phyloP scores from a whole-genome alignment of 2,797 vertebrate species.

The Pangasius djambal region DNA sequence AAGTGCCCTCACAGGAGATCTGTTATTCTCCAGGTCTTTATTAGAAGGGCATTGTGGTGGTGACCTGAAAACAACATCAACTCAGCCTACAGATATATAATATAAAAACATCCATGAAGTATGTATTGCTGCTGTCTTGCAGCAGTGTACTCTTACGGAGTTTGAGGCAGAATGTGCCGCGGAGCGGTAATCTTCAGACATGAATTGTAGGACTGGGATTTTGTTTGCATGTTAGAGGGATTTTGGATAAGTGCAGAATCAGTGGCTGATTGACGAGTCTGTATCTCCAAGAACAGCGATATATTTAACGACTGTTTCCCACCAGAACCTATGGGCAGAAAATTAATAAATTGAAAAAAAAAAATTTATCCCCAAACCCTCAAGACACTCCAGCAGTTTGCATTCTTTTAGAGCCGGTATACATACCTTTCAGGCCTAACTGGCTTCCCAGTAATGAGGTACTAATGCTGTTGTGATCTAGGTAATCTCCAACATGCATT shows the following conservation, averaged over 20 bases:
- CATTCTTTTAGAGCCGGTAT: background rate
- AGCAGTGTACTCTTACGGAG: constrained; percentile 66
- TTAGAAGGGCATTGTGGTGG: constrained; percentile 66
- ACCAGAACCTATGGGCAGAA: constrained; percentile 48
- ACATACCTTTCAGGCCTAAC: constrained; percentile 71
- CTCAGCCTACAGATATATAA: constrained; percentile 7
- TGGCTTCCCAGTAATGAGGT: constrained; percentile 66
- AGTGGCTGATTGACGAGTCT: constrained; percentile 27
- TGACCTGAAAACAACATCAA: constrained; percentile 58
- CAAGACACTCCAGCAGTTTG: background rate
- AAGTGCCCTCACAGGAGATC: constrained; percentile 54
- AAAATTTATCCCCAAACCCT: background rate
- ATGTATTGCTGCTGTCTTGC: constrained; percentile 9
- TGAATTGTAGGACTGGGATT: constrained; percentile 20
- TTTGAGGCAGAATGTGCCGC: constrained; percentile 67
- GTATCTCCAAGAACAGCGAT: constrained; percentile 47
- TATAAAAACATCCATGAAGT: background rate
- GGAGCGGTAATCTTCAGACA: constrained; percentile 75
- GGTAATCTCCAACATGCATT: constrained; percentile 47
- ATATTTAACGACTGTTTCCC: constrained; percentile 64
- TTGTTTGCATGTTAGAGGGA: background rate
- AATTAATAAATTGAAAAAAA: constrained; percentile 2
- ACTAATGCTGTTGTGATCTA: constrained; percentile 52
- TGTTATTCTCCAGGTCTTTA: constrained; percentile 48
- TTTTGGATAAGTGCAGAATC: background rate